A percentile compares a stretch with the other conserved stretches of the same genome.
phyloP scores from a whole-genome alignment of 2,113 vertebrate species.

The Tympanuchus pallidicinctus region DNA sequence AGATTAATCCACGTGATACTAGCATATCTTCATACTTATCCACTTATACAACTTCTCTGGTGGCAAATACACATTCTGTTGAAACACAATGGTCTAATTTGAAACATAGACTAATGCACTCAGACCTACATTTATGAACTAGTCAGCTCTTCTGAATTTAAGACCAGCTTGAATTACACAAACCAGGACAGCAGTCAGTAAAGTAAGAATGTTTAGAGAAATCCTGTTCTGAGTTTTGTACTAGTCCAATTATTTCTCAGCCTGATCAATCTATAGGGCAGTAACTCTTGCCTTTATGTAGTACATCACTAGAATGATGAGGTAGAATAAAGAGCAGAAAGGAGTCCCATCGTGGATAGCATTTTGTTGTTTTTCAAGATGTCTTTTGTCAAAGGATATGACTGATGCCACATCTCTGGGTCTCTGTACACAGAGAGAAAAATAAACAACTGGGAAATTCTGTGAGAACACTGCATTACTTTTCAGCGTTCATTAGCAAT shows the following conservation, averaged over 20 bases:
- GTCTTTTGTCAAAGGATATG: not conserved
- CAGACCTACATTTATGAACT: not conserved
- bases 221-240: not conserved
- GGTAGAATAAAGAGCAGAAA: not conserved
- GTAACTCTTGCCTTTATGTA: not conserved
- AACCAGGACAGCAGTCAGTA: accelerated
- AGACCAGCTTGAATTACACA: not conserved
- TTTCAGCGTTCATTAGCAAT: not conserved
- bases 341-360: not conserved
- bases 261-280: not conserved
- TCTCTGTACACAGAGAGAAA: not conserved
- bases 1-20: not conserved
- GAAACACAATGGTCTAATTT: not conserved
- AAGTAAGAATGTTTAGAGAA: not conserved
- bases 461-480: not conserved
- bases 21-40: not conserved
- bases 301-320: not conserved
- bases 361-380: not conserved
- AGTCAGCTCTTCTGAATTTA: not conserved
- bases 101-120: not conserved
- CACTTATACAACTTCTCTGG: not conserved
- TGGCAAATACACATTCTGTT: accelerated
- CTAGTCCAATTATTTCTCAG: not conserved
- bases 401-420: not conserved
- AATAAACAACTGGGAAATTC: not conserved